Evolutionary conservation across 2,888 invertebrate genomes (phyloP).

Genomic region (Cerastoderma edule): DNA sequence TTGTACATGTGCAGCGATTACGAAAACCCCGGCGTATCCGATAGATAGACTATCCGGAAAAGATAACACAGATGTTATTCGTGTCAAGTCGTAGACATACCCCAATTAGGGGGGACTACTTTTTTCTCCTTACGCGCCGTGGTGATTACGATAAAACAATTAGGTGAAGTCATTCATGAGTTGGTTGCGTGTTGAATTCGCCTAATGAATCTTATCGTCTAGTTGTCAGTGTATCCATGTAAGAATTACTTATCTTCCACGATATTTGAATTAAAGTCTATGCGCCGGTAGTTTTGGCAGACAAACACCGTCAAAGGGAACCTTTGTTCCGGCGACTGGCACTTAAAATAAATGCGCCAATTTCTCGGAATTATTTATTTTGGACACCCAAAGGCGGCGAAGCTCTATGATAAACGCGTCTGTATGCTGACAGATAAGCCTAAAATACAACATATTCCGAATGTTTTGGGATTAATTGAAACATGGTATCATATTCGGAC

Average conservation of each 20-base stretch:
- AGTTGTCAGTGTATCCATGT: constrained; percentile 30
- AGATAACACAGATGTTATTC: constrained; percentile 43
- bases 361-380: constrained; percentile 16
- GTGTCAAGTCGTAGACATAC: constrained; percentile 39
- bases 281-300: constrained; percentile 21
- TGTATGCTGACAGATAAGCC: constrained; percentile 22
- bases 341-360: constrained; percentile 23
- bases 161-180: constrained; percentile 44
- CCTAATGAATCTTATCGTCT: constrained; percentile 48
- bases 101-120: constrained; percentile 32
- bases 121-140: constrained; percentile 29
- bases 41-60: constrained; percentile 19
- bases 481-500: constrained; percentile 18
- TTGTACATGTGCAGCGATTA: constrained; percentile 4
- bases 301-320: constrained; percentile 19
- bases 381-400: constrained; percentile 9
- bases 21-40: not conserved
- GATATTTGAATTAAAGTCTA: constrained; percentile 29
- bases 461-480: constrained; percentile 21
- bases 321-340: constrained; percentile 26
- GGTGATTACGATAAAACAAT: constrained; percentile 35
- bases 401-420: constrained; percentile 3
- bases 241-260: constrained; percentile 26
- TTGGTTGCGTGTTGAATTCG: constrained; percentile 47
- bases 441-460: constrained; percentile 23